Evolutionary conservation across 2,888 invertebrate genomes (phyloP), one percentile per base, ranked within the genome.

Genomic region (Geophilus truncorum): DNA sequence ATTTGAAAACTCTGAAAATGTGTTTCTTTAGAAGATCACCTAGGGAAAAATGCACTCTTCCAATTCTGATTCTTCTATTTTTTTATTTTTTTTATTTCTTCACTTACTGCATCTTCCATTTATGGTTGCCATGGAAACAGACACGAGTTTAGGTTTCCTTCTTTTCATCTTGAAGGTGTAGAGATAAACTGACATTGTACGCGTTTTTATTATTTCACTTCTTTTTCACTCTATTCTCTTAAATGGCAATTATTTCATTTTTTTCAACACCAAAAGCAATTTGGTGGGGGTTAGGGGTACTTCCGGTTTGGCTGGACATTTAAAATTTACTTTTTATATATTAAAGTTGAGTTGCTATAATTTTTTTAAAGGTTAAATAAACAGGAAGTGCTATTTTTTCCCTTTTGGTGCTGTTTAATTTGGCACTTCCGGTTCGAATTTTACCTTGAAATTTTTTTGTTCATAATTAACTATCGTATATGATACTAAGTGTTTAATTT

Each of bases 81-180:
- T 70, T 28, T 70, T 70, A 4, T 23, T n/a, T 28, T 21, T 70
- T 70, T 70, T 28, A 28, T 70, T 9, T 23, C 25, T 28, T 23
- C 70, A 70, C 70, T 70, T 70, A 70, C 70, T n/a, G 28, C 70
- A 28, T 23, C 70, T 70, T 28, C 70, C 70, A 70, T 70, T 70
- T 70, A 70, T 70, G 70, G 70, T 70, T 28, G 70, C 28, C 70
- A 28, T 70, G 70, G 70, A 70, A 28, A 70, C 51, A 51, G 70
- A 28, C 70, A 70, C 70, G 12, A 70, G 70, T 70, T 70, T 70
- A 25, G 28, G 70, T 70, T 70, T 70, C 70, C 70, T 70, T 70
- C 70, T 23, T 70, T 70, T 70, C 70, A 25, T 70, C 70, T 70
- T 70, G 70, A 70, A 70, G 28, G 70, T 70, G 28, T 70, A 15